Percentiles rank a stretch among this genome's conserved stretches.
These are phyloP conservation scores for Poeciliopsis paucimaculata DNA, from an alignment of 2,797 vertebrate genomes.

Conservation along the genomic window DNA sequence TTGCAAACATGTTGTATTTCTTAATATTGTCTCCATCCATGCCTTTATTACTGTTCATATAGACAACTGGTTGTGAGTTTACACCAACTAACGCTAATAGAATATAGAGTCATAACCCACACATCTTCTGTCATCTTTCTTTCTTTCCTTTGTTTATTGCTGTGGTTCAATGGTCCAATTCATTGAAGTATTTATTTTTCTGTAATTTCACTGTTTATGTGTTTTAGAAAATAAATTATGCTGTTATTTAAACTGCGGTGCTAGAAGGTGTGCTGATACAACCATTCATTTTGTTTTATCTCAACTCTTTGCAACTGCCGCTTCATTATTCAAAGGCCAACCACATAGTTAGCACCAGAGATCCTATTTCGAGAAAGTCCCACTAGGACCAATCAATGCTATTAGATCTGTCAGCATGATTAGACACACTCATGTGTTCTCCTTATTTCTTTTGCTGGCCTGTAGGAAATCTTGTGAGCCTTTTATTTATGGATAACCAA, in stretches of 20 bases:
- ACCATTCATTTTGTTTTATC: slow-evolving; percentile 48
- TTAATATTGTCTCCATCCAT: neutral
- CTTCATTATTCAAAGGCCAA: slow-evolving; percentile 73
- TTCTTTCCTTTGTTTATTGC: neutral
- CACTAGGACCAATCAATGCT: slow-evolving; percentile 68
- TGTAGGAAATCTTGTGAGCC: slow-evolving; percentile 40
- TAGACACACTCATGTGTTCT: slow-evolving; percentile 56
- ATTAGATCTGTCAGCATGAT: slow-evolving; percentile 63
- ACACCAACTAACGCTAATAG: neutral
- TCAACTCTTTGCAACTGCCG: slow-evolving; percentile 34
- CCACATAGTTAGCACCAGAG: slow-evolving; percentile 62
- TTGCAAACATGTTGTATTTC: neutral
- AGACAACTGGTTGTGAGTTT: no score
- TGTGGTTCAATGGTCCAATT: neutral
- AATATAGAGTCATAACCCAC: neutral
- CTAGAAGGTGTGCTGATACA: slow-evolving; percentile 38
- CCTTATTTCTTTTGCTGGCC: slow-evolving; percentile 44
- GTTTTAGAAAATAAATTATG: slow-evolving; percentile 3
- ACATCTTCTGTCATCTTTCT: neutral
- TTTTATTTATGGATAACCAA: slow-evolving; percentile 58
- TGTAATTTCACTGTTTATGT: slow-evolving; percentile 1
- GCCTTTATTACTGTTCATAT: no score
- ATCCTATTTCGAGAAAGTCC: slow-evolving; percentile 49
- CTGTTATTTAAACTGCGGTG: slow-evolving; percentile 3
- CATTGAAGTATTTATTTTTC: neutral